phyloP scores from a whole-genome alignment of 2,888 invertebrate species.

The Alsophila aescularia region DNA sequence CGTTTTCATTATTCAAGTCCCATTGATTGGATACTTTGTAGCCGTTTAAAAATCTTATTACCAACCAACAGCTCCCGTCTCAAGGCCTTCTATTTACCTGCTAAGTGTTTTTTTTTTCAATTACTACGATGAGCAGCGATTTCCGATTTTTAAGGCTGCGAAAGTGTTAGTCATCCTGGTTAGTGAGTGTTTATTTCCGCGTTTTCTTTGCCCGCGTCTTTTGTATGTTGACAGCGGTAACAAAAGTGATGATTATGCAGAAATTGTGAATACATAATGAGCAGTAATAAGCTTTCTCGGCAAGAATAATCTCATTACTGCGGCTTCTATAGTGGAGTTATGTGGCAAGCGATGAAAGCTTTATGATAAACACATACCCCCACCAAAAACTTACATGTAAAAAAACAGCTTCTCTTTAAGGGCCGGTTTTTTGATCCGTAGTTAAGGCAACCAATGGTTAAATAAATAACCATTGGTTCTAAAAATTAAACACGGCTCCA shows the following conservation, averaged over 20 bases:
- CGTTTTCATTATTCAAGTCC: slow-evolving; percentile 83
- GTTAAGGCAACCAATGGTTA: too few species aligned
- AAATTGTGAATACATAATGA: slow-evolving; percentile 25
- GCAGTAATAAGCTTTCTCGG: slow-evolving; percentile 22
- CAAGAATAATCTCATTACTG: slow-evolving; percentile 9
- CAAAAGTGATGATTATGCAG: slow-evolving; percentile 57
- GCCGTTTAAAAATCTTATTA: slow-evolving; percentile 84
- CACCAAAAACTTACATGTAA: too few species aligned
- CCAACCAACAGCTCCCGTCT: slow-evolving; percentile 61
- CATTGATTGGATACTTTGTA: slow-evolving; percentile 85
- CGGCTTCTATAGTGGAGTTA: slow-evolving; percentile 4
- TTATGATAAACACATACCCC: too few species aligned
- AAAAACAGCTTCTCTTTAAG: too few species aligned
- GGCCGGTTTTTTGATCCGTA: too few species aligned
- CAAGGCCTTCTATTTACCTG: slow-evolving; percentile 72
- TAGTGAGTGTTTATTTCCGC: slow-evolving; percentile 72
- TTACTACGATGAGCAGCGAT: slow-evolving; percentile 76
- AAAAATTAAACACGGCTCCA: too few species aligned
- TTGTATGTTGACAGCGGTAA: slow-evolving; percentile 50
- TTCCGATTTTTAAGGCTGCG: slow-evolving; percentile 54
- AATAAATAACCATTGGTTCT: too few species aligned
- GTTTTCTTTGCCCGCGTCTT: slow-evolving; percentile 45
- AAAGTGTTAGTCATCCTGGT: slow-evolving; percentile 82
- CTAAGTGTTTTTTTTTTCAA: slow-evolving; percentile 83
- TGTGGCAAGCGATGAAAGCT: too few species aligned